These are phyloP conservation scores for Tipula vernalis DNA, from an alignment of 2,888 invertebrate genomes.

Conservation along the genomic window DNA sequence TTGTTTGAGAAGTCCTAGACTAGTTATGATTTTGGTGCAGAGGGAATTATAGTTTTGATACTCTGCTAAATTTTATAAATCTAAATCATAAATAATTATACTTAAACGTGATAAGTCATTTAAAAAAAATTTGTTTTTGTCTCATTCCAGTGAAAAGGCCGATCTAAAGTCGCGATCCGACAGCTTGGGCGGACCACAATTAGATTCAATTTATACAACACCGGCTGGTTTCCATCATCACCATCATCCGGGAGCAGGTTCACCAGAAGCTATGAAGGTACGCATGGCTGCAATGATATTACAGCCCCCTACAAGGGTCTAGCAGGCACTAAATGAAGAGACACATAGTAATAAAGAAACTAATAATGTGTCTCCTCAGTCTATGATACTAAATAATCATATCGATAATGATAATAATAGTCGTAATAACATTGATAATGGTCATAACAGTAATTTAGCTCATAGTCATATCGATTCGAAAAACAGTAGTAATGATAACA, in stretches of 20 bases:
- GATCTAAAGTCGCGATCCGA: conserved; percentile 37
- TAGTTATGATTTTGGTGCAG: no score
- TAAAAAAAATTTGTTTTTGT: not conserved
- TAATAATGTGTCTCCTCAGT: conserved; percentile 13
- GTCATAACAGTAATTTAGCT: conserved; percentile 16
- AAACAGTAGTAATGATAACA: conserved; percentile 14
- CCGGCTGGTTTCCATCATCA: conserved; percentile 36
- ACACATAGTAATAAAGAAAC: conserved; percentile 13
- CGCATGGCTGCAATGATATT: conserved; percentile 81
- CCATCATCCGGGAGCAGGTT: conserved; percentile 34
- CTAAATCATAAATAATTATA: no score
- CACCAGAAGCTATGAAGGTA: conserved; percentile 76
- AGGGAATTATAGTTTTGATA: no score
- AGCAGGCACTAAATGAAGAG: conserved; percentile 35
- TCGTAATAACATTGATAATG: conserved; percentile 10
- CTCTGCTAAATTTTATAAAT: no score
- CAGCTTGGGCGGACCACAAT: conserved; percentile 48
- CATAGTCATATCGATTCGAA: conserved; percentile 10
- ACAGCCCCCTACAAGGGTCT: conserved; percentile 77
- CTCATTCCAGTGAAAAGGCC: conserved; percentile 31
- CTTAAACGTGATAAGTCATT: no score
- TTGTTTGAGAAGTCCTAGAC: no score
- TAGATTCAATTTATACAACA: conserved; percentile 62
- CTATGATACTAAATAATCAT: conserved; percentile 13
- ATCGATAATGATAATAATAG: conserved; percentile 17